Evolutionary conservation across 2,888 invertebrate species (phyloP), one percentile per base, ranked within the genome.

Genomic region (Ferrisia virgata): DNA sequence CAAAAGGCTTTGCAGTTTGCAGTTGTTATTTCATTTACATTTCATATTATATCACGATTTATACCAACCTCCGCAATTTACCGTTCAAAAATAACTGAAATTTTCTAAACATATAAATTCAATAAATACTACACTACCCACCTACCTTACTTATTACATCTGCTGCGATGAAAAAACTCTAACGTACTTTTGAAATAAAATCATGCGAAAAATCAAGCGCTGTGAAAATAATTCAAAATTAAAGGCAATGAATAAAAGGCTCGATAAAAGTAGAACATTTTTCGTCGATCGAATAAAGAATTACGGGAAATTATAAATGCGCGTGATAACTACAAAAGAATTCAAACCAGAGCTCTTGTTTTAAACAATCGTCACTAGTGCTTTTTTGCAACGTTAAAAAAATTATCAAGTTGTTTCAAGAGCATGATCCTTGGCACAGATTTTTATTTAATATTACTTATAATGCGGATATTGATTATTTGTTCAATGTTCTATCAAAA

Each of bases 311-410:
- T 76, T 76, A 76, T 76, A 18, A 76, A 76, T 76, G 72, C 72
- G 72, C 72, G 72, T 76, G 72, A 76, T 76, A 76, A 33, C 36
- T 31, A 76, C 72, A 76, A 76, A 76, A 76, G 72, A 76, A 76
- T 76, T 76, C 72, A 18, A 33, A 76, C 72, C 18, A 36, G 28
- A 76, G 72, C 72, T 76, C 72, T 76, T 36, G 36, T 76, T 33
- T 36, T 76, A 76, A 76, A 76, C 72, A 76, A 76, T 76, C 36
- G 72, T 76, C 72, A 36, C 72, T 18, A 36, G 36, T 33, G 72
- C 33, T 76, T 76, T 76, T 76, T 36, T 31, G 22, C 28, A 33
- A 15, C 33, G 72, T 36, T 76, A 28, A 64, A 53, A n/a, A 64
- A 64, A 64, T 76, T 76, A 76, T 76, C 72, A 36, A 76, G 72